phyloP scores from a whole-genome alignment of 1,140 invertebrate genomes.

The Calephelis nemesis region DNA sequence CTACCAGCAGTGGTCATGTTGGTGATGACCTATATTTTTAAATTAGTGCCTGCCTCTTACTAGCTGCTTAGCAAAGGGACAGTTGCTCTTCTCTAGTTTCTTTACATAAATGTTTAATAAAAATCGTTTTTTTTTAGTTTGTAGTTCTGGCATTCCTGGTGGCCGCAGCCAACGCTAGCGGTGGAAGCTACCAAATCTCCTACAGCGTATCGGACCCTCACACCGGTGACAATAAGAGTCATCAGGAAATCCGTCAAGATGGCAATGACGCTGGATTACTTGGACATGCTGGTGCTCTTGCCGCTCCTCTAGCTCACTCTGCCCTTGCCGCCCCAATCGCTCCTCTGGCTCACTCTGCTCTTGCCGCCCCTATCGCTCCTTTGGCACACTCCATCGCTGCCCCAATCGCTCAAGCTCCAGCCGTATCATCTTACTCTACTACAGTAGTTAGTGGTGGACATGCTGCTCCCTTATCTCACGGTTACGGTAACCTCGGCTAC shows the following conservation, averaged over 20 bases:
- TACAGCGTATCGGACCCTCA: conserved; percentile 67
- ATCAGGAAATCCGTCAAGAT: conserved; percentile 76
- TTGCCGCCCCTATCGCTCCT: conserved; percentile 26
- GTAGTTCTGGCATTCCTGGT: conserved; percentile 33
- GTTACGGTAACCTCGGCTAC: conserved; percentile 17
- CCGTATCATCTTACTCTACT: neutral
- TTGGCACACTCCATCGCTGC: conserved; percentile 33
- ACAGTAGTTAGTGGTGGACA: neutral
- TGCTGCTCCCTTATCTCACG: neutral
- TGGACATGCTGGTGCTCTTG: conserved; percentile 73
- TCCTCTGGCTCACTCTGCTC: conserved; percentile 15
- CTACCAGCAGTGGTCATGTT: too few species aligned
- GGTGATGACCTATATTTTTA: too few species aligned
- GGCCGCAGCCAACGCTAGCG: conserved; percentile 32
- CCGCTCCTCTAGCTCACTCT: conserved; percentile 66
- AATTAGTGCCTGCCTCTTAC: too few species aligned
- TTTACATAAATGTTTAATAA: too few species aligned
- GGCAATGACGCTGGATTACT: conserved; percentile 79
- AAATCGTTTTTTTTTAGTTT: conserved; percentile 23
- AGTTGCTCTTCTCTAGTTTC: too few species aligned
- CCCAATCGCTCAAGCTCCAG: conserved; percentile 27
- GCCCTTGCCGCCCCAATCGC: conserved; percentile 68
- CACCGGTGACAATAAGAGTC: conserved; percentile 78
- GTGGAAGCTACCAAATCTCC: conserved; percentile 24
- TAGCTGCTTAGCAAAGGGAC: too few species aligned